A percentile compares a stretch with the other conserved stretches of the same genome.
phyloP scores from a whole-genome alignment of 2,113 vertebrate species.

The Columba livia region DNA sequence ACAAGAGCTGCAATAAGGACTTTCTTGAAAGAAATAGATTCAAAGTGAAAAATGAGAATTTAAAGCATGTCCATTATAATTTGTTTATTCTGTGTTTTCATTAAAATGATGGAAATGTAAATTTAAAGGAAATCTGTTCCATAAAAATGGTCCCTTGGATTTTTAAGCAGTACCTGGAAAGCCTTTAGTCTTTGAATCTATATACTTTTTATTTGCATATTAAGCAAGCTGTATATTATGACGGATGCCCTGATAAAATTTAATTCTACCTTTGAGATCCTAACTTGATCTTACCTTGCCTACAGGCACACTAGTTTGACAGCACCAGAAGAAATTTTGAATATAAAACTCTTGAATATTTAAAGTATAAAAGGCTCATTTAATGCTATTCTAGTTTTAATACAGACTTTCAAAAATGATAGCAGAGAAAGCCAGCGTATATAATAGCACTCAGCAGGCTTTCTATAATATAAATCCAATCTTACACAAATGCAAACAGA shows the following conservation, averaged over 20 bases:
- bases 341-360: slow-evolving; percentile 81
- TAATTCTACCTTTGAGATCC: slow-evolving; percentile 81
- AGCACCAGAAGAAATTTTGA: slow-evolving; percentile 77
- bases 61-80: slow-evolving; percentile 64
- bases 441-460: slow-evolving; percentile 45
- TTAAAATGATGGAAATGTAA: slow-evolving; percentile 76
- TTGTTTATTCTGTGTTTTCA: slow-evolving; percentile 73
- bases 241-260: slow-evolving; percentile 80
- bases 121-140: slow-evolving; percentile 66
- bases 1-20: slow-evolving; percentile 29
- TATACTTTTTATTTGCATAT: slow-evolving; percentile 79
- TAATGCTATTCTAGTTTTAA: slow-evolving; percentile 74
- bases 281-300: slow-evolving; percentile 82
- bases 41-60: slow-evolving; percentile 58
- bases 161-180: slow-evolving; percentile 66
- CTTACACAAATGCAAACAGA: slow-evolving; percentile 60
- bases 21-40: slow-evolving; percentile 31
- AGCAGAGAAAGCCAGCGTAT: slow-evolving; percentile 38
- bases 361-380: slow-evolving; percentile 77
- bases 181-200: slow-evolving; percentile 70
- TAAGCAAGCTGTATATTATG: slow-evolving; percentile 79
- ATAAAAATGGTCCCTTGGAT: slow-evolving; percentile 67
- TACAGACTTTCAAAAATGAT: slow-evolving; percentile 63
- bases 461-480: slow-evolving; percentile 59
- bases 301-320: slow-evolving; percentile 77